A percentile compares a stretch with the other conserved stretches of the same genome.
Evolutionary conservation across 2,113 vertebrate species (phyloP).

Genomic region (Odobenus rosmarus): DNA sequence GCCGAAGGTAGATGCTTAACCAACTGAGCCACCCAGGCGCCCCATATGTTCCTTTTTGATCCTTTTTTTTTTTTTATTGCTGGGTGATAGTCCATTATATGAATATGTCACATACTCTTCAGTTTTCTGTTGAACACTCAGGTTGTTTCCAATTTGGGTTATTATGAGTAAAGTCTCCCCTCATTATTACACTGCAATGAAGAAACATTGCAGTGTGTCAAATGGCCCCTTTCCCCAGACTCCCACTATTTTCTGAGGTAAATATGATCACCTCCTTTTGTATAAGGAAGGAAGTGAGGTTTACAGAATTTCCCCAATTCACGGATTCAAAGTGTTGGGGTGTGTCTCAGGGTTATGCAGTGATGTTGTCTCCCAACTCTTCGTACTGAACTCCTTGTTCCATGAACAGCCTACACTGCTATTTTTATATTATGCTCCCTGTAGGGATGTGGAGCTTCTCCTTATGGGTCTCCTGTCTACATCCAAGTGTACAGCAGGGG

Average conservation of each 20-base stretch:
- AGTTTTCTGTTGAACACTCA: neutral
- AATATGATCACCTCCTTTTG: neutral
- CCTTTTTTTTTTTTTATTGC: neutral
- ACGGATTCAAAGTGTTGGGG: neutral
- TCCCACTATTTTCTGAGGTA: neutral
- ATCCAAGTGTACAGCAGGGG: neutral
- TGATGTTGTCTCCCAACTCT: neutral
- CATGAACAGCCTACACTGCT: neutral
- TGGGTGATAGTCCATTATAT: neutral
- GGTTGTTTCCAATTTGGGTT: neutral
- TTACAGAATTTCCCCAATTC: neutral
- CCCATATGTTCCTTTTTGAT: neutral
- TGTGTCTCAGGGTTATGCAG: accelerated
- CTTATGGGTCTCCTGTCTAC: neutral
- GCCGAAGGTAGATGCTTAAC: no score
- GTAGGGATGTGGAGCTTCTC: neutral
- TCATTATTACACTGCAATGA: neutral
- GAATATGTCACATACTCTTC: neutral
- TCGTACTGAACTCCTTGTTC: no score
- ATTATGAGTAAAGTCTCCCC: neutral
- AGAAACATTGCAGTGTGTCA: neutral
- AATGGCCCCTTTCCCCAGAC: neutral
- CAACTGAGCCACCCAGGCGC: no score
- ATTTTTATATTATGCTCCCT: neutral
- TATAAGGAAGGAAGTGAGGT: neutral